Conservation (phyloP, 2,113 vertebrate species). For the Urocynchramus pylzowi region DNA sequence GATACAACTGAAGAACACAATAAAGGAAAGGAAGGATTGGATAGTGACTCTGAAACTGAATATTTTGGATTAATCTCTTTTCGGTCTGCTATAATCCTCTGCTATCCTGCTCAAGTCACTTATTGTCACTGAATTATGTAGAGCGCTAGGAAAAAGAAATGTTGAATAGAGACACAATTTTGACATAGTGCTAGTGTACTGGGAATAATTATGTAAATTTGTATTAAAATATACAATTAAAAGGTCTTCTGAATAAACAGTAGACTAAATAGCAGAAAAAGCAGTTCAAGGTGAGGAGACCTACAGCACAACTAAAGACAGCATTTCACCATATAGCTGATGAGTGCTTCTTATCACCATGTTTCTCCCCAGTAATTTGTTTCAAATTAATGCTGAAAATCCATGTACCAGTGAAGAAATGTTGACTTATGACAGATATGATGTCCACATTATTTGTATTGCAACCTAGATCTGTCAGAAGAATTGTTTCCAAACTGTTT, state of each 20-base stretch:
- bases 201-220: not conserved
- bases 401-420: not conserved
- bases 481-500: not conserved
- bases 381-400: conserved; percentile 37
- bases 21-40: not conserved
- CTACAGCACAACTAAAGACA: not conserved
- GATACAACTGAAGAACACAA: not conserved
- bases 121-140: not conserved
- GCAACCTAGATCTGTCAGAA: not conserved
- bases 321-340: not conserved
- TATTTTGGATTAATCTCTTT: not conserved
- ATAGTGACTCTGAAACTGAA: not conserved
- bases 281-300: not conserved
- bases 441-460: not conserved
- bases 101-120: not conserved
- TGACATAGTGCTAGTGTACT: not conserved
- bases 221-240: not conserved
- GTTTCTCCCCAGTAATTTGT: not conserved
- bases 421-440: not conserved
- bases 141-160: not conserved
- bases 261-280: not conserved
- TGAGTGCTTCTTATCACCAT: not conserved
- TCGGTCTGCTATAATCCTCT: not conserved
- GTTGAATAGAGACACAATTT: not conserved
- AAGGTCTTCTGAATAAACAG: not conserved